Evolutionary conservation across 2,888 invertebrate species (phyloP), one percentile per base, ranked within the genome.

Genomic region (Neuroscelio doddi): DNA sequence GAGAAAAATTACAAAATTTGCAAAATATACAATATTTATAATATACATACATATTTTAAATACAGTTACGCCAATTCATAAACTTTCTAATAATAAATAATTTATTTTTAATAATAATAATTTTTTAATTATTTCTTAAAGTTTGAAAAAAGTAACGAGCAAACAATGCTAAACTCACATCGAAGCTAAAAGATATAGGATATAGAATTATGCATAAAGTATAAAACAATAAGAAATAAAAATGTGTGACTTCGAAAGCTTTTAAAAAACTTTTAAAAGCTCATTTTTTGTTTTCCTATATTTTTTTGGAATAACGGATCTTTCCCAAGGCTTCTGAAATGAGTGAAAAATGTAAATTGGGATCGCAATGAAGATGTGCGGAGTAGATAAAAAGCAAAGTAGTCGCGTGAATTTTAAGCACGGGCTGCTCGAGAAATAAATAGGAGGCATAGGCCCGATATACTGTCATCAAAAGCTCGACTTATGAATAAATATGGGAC

Each of bases 401-500:
- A 69, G 69, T 70, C 68, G 74, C 55, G 72, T 71, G 71, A 71
- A 72, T 71, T 66, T 71, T 70, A 72, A 71, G 69, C 69, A 66
- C 71, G 67, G 58, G 64, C 62, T 64, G 66, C 65, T 67, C 62
- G 70, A 66, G 68, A 71, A 69, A 70, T 67, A 70, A 70, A 71
- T 69, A 69, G 70, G 65, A 59, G 65, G 53, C 53, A 66, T 68
- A 72, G 72, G 73, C 72, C 68, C 70, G 67, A 70, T 69, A 67
- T 65, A 69, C 75, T 72, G 74, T 72, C 74, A 74, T 74, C 74
- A 75, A 74, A 75, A 73, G 75, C 72, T 69, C 70, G 68, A 68
- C 72, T 76, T 76, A 76, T 75, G 76, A 76, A 75, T 76, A 76
- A 76, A 74, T 75, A 76, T 72, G 74, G 74, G 66, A 72, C 73